Percentiles rank a stretch among this genome's conserved stretches.
phyloP scores from a whole-genome alignment of 1,140 invertebrate genomes.

The Augochlora pura region DNA sequence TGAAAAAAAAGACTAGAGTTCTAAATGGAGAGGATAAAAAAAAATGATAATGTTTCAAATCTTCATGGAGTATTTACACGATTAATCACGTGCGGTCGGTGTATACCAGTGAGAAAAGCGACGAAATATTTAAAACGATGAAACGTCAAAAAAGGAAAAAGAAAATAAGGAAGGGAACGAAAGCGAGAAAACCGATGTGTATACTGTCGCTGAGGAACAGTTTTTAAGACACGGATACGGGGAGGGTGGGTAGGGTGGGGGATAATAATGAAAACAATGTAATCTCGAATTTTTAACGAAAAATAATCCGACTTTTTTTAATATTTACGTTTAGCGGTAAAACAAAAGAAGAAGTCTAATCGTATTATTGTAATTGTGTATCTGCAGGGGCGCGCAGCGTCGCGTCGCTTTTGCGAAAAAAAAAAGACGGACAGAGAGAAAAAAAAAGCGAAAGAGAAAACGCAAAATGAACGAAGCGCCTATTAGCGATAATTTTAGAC shows the following conservation, averaged over 20 bases:
- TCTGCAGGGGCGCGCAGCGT: constrained; percentile 43
- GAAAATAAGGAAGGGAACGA: constrained; percentile 32
- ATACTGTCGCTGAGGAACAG: constrained; percentile 66
- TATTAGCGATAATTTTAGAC: constrained; percentile 70
- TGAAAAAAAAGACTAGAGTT: too few species aligned
- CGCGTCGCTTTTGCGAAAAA: constrained; percentile 40
- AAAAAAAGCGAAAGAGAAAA: not conserved
- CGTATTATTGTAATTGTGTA: constrained; percentile 65
- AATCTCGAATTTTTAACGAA: constrained; percentile 64
- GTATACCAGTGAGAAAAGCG: constrained; percentile 68
- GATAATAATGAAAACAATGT: constrained; percentile 34
- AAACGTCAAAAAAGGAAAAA: constrained; percentile 35
- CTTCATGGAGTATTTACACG: constrained; percentile 59
- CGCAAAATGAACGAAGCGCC: constrained; percentile 54
- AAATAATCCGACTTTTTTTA: constrained; percentile 66
- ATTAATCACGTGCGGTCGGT: constrained; percentile 49
- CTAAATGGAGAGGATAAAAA: not conserved
- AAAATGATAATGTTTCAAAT: constrained; percentile 31
- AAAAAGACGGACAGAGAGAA: not conserved
- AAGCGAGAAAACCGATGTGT: constrained; percentile 22
- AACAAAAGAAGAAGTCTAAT: constrained; percentile 58
- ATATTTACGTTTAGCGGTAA: constrained; percentile 69
- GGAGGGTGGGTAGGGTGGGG: not conserved
- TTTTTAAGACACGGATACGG: constrained; percentile 55
- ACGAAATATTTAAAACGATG: constrained; percentile 22